These are phyloP conservation scores for Sarotherodon lohbergeri DNA, from an alignment of 2,113 vertebrate genomes.

Conservation along the genomic window DNA sequence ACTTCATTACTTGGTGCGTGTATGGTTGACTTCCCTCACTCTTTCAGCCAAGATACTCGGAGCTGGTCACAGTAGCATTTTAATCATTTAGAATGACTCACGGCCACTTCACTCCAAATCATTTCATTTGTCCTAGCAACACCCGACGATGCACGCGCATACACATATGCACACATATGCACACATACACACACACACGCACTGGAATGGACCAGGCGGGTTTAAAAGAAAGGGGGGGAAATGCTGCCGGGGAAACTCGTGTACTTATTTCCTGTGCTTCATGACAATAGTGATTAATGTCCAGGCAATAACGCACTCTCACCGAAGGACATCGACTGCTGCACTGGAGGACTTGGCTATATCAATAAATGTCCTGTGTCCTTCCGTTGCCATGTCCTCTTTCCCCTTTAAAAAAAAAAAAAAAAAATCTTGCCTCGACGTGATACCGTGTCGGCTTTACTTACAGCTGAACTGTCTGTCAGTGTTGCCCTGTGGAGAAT, in stretches of 20 bases:
- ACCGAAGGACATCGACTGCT: conserved; percentile 62
- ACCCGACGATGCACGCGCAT: neutral
- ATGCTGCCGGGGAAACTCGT: conserved; percentile 34
- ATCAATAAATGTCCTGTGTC: conserved; percentile 64
- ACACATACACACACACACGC: neutral
- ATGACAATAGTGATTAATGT: conserved; percentile 71
- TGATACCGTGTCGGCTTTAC: conserved; percentile 57
- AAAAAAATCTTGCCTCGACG: conserved; percentile 38
- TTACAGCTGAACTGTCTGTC: conserved; percentile 62
- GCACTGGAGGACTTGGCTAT: conserved; percentile 63
- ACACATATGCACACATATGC: neutral
- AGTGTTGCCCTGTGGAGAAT: conserved; percentile 28
- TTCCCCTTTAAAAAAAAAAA: conserved; percentile 12
- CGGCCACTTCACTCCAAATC: conserved; percentile 55
- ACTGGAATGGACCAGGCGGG: conserved; percentile 1
- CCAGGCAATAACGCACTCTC: conserved; percentile 59
- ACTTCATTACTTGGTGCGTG: conserved; percentile 33
- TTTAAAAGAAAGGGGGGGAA: conserved; percentile 19
- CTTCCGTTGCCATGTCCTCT: conserved; percentile 46
- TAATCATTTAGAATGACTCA: conserved; percentile 64
- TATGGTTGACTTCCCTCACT: conserved; percentile 31
- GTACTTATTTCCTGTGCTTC: conserved; percentile 54
- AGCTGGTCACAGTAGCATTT: conserved; percentile 54
- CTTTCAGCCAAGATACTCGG: conserved; percentile 48
- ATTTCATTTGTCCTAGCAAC: conserved; percentile 47